Percentiles rank a stretch among this genome's conserved stretches.
phyloP scores from a whole-genome alignment of 2,797 vertebrate genomes.

The Bryconaethiops microstoma region DNA sequence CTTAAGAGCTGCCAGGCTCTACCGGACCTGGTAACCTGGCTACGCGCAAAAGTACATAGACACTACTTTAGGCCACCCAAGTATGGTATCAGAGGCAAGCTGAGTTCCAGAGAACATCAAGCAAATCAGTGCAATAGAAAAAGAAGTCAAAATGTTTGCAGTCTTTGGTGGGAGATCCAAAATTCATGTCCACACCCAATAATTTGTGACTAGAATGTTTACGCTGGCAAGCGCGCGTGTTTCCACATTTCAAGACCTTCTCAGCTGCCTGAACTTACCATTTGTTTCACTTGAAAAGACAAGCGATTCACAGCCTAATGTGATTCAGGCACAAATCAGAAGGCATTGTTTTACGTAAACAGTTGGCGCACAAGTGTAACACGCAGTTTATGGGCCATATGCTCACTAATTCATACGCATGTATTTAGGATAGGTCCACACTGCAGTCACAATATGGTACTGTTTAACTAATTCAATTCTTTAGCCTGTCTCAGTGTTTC shows the following conservation, averaged over 20 bases:
- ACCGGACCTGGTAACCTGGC: constrained; percentile 51
- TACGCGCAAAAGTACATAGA: constrained; percentile 24
- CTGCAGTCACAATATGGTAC: too few relatives aligned
- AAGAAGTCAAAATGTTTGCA: background rate
- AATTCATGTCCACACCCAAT: background rate
- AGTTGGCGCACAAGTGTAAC: too few relatives aligned
- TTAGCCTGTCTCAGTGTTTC: too few relatives aligned
- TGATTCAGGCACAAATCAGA: too few relatives aligned
- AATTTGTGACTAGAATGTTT: background rate
- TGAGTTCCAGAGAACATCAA: background rate
- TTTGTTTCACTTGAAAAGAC: background rate
- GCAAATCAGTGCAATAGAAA: background rate
- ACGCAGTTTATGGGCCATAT: too few relatives aligned
- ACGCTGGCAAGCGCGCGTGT: background rate
- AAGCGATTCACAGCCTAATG: background rate
- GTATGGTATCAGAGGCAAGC: background rate
- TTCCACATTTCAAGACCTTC: background rate
- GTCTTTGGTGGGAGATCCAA: background rate
- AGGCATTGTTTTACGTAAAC: too few relatives aligned
- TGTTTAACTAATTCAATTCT: too few relatives aligned
- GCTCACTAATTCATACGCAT: too few relatives aligned
- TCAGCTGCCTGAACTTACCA: background rate
- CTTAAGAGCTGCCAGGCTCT: constrained; percentile 40
- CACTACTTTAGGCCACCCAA: constrained; percentile 37
- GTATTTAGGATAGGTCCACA: too few relatives aligned